Evolutionary conservation across 2,797 vertebrate species (phyloP), one percentile per base, ranked within the genome.

Genomic region (Centroberyx gerrardi): DNA sequence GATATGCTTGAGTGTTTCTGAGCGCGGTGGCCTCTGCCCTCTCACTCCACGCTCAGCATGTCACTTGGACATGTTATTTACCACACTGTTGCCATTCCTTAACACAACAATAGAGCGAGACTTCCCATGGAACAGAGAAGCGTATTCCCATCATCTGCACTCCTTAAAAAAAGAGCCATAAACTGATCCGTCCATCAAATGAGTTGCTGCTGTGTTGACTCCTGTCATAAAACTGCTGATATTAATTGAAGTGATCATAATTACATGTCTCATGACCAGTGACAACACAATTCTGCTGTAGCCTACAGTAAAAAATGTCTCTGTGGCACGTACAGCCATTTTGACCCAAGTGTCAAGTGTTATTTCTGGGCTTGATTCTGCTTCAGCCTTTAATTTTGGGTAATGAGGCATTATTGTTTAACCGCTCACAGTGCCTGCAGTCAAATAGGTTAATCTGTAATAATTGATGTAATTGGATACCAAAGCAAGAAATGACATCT

Each of bases 51-150:
- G 2, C 79, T 60, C 72, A 80, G 64, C 48, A n/a, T 65, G 80
- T 84, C 85, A 86, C 76, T 81, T 58, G 76, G 85, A 85, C 76
- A 72, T 79, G 78, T 88, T 88, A 86, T 91, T 88, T 88, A 75
- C 74, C 82, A 85, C 68, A 75, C 70, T 64, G 61, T 53, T 76
- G 65, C 54, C 1, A 55, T 63, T 84, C 74, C 74, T 78, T 72
- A 78, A 83, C n/a, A 58, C 80, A 68, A 74, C 80, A 75, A 52
- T 77, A 40, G 75, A 81, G 68, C 71, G 49, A 83, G 65, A 82
- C 62, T 8, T 68, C 62, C 48, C 13, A 1, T 15, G 18, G 46
- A 69, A 63, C 60, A 71, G 48, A 58, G 13, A 62, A 18, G 22
- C 61, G 31, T 62, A 68, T 84, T 67, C 59, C 76, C 27, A 63